These are phyloP conservation scores for Oligia fasciuncula DNA, from an alignment of 2,888 invertebrate genomes.

Conservation along the genomic window DNA sequence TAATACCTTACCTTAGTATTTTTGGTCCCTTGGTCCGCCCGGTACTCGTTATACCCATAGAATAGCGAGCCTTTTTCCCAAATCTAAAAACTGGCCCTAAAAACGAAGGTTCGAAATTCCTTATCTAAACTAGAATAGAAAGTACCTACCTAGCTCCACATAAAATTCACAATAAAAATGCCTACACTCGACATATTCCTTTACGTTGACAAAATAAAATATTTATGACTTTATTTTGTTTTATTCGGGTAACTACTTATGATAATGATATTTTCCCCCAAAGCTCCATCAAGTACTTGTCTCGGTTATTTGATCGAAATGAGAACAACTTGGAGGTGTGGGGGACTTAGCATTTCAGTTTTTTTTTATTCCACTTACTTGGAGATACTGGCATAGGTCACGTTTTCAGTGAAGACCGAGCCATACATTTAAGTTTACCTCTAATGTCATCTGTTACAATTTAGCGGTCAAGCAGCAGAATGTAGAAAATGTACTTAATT, in stretches of 20 bases:
- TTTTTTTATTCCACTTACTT: conserved; percentile 10
- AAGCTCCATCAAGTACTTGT: conserved; percentile 24
- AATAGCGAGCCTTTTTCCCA: neutral
- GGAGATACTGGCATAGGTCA: conserved; percentile 20
- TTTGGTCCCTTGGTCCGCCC: neutral
- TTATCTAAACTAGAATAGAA: conserved; percentile 6
- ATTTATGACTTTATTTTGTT: conserved; percentile 41
- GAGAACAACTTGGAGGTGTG: conserved; percentile 32
- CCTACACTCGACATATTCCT: neutral
- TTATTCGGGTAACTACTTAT: conserved; percentile 32
- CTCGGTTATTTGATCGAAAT: conserved; percentile 25
- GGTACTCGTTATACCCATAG: conserved; percentile 11
- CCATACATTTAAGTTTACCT: neutral
- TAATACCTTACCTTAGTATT: conserved; percentile 6
- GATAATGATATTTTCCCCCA: conserved; percentile 34
- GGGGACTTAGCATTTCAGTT: conserved; percentile 25
- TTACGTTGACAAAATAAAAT: conserved; percentile 46
- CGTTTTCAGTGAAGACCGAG: neutral
- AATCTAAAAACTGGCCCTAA: conserved; percentile 12
- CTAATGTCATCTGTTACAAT: neutral
- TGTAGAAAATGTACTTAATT: conserved; percentile 3
- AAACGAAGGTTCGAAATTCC: conserved; percentile 7
- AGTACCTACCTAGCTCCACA: neutral
- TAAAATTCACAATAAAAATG: conserved; percentile 1
- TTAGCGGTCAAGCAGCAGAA: neutral